Evolutionary conservation across 2,113 vertebrate genomes (phyloP), one percentile per base, ranked within the genome.

Genomic region (Thymallus thymallus): DNA sequence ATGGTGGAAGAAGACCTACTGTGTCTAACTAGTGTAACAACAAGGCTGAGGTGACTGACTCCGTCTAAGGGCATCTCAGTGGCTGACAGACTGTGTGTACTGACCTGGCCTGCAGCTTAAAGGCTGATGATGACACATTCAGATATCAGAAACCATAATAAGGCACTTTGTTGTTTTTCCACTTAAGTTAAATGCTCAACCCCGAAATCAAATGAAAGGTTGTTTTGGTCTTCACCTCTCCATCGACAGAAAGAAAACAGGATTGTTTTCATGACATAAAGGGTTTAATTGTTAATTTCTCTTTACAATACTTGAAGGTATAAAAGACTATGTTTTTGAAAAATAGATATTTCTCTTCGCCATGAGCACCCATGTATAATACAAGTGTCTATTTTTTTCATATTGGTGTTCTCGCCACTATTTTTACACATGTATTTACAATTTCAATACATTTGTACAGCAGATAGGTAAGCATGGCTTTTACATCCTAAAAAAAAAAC

Each of bases 401-500:
- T 75, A 78, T 90, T 92, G 91, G 92, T 91, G 92, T 63, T 69
- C 90, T 93, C 93, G 90, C 92, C 93, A 91, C 90, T 88, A 92
- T 93, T 92, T 93, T 92, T 93, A 93, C 94, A 94, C 92, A 92
- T 92, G 93, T 95, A 96, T 95, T 94, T 96, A 96, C 95, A 96
- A 91, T 93, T 94, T 95, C 92, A 92, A 93, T 95, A 95, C 95
- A 95, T 94, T 94, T 95, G 91, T 94, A 96, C 94, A 95, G 94
- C 94, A 94, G 94, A 92, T 93, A 96, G 95, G 95, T 94, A 95
- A 95, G 95, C 94, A 96, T 96, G 95, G 95, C 95, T 96, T 96
- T 94, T 94, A 96, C 94, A 95, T 96, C 95, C 95, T 95, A 94
- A 94, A 92, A 94, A 92, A 92, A 92, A 92, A 16, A 7, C 86